phyloP scores from a whole-genome alignment of 2,888 invertebrate genomes.

The Drosophila subsilvestris region DNA sequence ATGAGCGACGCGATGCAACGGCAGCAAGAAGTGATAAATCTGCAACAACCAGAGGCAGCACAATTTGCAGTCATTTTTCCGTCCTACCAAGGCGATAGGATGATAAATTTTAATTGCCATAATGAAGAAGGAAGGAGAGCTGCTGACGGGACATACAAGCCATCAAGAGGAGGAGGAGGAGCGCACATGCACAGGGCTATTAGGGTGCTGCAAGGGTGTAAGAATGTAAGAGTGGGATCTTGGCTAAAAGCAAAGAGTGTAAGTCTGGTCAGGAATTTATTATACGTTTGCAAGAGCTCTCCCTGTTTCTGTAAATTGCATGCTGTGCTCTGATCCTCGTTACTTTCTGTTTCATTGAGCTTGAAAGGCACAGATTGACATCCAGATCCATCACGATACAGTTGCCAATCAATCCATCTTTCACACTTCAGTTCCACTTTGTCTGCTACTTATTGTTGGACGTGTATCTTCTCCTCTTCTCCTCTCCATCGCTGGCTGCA shows the following conservation, averaged over 20 bases:
- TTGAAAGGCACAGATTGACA: constrained; percentile 9
- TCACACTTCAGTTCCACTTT: constrained; percentile 58
- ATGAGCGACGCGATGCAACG: constrained; percentile 59
- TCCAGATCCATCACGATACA: constrained; percentile 29
- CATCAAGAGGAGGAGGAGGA: background rate
- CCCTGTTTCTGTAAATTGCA: background rate
- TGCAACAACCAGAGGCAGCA: constrained; percentile 25
- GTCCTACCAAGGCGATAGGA: constrained; percentile 21
- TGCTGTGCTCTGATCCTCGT: constrained; percentile 8
- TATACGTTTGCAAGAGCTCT: too few species aligned
- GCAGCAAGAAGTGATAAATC: constrained; percentile 36
- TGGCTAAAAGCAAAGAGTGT: too few species aligned
- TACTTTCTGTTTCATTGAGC: constrained; percentile 11
- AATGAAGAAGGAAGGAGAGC: constrained; percentile 11
- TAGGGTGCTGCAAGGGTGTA: background rate
- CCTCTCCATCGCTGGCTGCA: constrained; percentile 39
- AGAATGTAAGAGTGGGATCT: background rate
- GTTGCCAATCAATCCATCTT: constrained; percentile 51
- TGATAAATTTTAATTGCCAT: constrained; percentile 36
- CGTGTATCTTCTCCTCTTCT: constrained; percentile 32
- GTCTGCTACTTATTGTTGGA: constrained; percentile 54
- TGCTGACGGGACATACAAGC: constrained; percentile 12
- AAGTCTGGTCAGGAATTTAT: too few species aligned
- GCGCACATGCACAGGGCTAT: background rate
- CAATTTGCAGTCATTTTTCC: constrained; percentile 22